These are phyloP conservation scores for Drosophila trapezifrons DNA, from an alignment of 1,140 invertebrate species.

Conservation along the genomic window DNA sequence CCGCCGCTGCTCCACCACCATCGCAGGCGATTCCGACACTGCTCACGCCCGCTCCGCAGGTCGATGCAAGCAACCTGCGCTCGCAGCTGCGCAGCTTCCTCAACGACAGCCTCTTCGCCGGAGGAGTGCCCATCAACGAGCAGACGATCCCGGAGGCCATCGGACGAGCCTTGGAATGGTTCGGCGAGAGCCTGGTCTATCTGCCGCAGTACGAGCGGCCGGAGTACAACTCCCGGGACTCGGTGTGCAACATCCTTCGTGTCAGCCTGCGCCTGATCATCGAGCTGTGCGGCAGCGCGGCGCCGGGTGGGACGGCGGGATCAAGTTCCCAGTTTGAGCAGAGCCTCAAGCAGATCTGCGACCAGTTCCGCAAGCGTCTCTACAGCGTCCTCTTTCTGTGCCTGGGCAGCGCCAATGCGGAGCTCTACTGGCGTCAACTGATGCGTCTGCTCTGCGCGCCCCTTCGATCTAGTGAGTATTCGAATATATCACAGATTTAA, in stretches of 20 bases:
- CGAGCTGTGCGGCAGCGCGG: conserved; percentile 81
- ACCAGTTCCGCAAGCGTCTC: conserved; percentile 64
- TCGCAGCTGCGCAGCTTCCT: conserved; percentile 63
- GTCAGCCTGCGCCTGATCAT: conserved; percentile 61
- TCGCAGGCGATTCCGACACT: conserved; percentile 1
- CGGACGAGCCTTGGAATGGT: conserved; percentile 63
- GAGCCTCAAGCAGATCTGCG: conserved; percentile 79
- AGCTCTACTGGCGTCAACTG: conserved; percentile 73
- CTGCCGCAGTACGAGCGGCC: conserved; percentile 77
- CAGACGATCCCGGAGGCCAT: conserved; percentile 66
- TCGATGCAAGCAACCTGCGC: conserved; percentile 40
- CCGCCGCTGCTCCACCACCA: conserved; percentile 7
- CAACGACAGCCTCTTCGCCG: conserved; percentile 62
- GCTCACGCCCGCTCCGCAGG: conserved; percentile 1
- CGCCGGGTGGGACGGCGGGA: conserved; percentile 44
- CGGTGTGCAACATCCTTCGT: conserved; percentile 73
- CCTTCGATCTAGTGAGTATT: conserved; percentile 63
- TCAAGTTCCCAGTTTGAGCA: conserved; percentile 81
- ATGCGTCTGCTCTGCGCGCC: conserved; percentile 59
- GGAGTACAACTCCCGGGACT: conserved; percentile 76
- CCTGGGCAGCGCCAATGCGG: conserved; percentile 70
- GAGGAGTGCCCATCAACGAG: conserved; percentile 64
- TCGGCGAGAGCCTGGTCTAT: conserved; percentile 60
- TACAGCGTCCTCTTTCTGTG: conserved; percentile 74
- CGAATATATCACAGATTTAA: not conserved